Evolutionary conservation across 2,113 vertebrate species (phyloP).

Genomic region (Galbula dea): DNA sequence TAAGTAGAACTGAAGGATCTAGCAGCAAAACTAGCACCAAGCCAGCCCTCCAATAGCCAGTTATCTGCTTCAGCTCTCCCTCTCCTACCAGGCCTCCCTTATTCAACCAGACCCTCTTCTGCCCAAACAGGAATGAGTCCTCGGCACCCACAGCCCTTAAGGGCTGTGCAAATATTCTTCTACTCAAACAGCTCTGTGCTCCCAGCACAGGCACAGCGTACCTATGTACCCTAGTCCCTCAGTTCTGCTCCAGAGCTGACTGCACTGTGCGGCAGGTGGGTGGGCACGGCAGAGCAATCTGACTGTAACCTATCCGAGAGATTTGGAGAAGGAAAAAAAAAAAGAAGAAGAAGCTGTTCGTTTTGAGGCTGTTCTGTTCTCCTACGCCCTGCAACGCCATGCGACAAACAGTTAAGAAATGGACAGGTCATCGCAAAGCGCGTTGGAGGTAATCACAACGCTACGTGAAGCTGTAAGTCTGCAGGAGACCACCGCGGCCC

Average conservation of each 20-base stretch:
- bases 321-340: rapidly evolving
- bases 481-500: not conserved
- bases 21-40: not conserved
- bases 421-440: not conserved
- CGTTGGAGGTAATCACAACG: too few species aligned
- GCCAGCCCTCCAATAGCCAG: not conserved
- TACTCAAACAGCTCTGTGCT: rapidly evolving
- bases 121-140: rapidly evolving
- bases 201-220: not conserved
- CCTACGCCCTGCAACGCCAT: not conserved
- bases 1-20: not conserved
- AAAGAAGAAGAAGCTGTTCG: not conserved
- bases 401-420: not conserved
- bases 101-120: not conserved
- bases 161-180: rapidly evolving
- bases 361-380: not conserved
- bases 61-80: not conserved
- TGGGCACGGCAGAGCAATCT: not conserved
- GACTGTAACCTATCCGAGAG: rapidly evolving
- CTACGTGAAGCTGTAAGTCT: not conserved
- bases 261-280: not conserved
- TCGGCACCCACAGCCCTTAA: not conserved
- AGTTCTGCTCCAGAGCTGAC: not conserved
- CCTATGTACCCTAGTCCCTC: not conserved
- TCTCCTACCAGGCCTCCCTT: not conserved